Evolutionary conservation across 2,888 invertebrate genomes (phyloP), one percentile per base, ranked within the genome.

Genomic region (Sarcophaga subvicina): DNA sequence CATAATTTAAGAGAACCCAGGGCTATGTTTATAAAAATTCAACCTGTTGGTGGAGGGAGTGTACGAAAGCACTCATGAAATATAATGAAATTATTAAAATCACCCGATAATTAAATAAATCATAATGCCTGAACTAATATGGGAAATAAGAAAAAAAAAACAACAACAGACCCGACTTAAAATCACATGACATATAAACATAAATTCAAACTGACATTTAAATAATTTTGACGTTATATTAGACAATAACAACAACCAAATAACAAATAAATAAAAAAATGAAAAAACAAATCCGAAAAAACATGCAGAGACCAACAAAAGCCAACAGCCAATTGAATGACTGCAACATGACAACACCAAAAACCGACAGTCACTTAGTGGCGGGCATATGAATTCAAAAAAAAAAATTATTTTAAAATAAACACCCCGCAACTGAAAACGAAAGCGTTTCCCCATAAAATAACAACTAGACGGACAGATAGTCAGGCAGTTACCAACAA

Each of bases 141-240:
- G 80, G 8, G 62, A 80, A 78, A 82, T 75, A 76, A 71, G 60
- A 76, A 59, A 71, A 83, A 78, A 54, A 37, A 37, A 37, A 2
- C 1, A 37, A 37, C 37, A 37, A 37, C 37, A 37, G 37, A 1
- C 37, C 37, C 37, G 37, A 37, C 37, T 37, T 37, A 37, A 37
- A 81, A 83, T 87, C 80, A 83, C 80, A 12, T 54, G 86, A 83
- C 73, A 83, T 22, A 81, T 66, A 75, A 80, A 86, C 83, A 83
- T 78, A 78, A 87, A 87, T 70, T 75, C 12, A 66, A 78, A 73
- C 81, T 87, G 87, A 84, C 81, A 83, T 84, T 87, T 87, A 79
- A 81, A 81, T 49, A 77, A 77, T 37, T 60, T 77, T 62, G 17
- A 25, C 22, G 25, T 62, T 63, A 20, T 6, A 14, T 59, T 59